A percentile compares a stretch with the other conserved stretches of the same genome.
Evolutionary conservation across 2,113 vertebrate species (phyloP).

Genomic region (Apteryx mantelli): DNA sequence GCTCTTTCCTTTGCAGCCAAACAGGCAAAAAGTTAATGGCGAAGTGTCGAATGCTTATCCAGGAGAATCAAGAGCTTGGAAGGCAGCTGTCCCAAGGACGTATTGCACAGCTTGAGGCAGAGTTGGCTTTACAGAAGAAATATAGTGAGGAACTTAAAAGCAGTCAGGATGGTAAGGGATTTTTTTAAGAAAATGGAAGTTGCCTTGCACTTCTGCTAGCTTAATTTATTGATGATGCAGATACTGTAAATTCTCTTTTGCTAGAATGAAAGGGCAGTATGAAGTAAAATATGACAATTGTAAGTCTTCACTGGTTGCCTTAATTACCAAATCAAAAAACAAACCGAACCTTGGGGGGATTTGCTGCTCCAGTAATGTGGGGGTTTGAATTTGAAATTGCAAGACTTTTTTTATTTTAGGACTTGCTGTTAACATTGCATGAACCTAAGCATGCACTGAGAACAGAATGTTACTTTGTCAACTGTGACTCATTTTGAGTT

Average conservation of each 20-base stretch:
- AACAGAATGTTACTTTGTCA: neutral
- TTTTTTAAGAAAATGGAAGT: slow-evolving; percentile 63
- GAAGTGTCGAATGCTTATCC: slow-evolving; percentile 99
- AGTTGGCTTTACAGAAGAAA: slow-evolving; percentile 99
- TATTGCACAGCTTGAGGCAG: slow-evolving; percentile 98
- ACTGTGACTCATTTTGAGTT: neutral
- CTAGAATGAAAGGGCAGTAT: neutral
- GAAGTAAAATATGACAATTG: neutral
- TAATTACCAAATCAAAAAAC: neutral
- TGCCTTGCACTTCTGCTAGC: slow-evolving; percentile 60
- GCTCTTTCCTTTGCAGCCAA: slow-evolving; percentile 99
- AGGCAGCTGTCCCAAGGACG: slow-evolving; percentile 99
- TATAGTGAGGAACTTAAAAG: slow-evolving; percentile 99
- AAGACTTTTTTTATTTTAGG: neutral
- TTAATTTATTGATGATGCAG: slow-evolving; percentile 27
- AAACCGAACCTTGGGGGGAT: neutral
- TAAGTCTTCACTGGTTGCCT: neutral
- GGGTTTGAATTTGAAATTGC: neutral
- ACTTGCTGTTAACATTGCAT: neutral
- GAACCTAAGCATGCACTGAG: neutral
- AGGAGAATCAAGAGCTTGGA: slow-evolving; percentile 99
- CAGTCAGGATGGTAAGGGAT: slow-evolving; percentile 97
- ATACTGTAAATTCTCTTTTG: neutral
- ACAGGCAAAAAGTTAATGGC: slow-evolving; percentile 99
- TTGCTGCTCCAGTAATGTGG: neutral